phyloP scores from a whole-genome alignment of 2,888 invertebrate species.

The Heliothis peltigera region DNA sequence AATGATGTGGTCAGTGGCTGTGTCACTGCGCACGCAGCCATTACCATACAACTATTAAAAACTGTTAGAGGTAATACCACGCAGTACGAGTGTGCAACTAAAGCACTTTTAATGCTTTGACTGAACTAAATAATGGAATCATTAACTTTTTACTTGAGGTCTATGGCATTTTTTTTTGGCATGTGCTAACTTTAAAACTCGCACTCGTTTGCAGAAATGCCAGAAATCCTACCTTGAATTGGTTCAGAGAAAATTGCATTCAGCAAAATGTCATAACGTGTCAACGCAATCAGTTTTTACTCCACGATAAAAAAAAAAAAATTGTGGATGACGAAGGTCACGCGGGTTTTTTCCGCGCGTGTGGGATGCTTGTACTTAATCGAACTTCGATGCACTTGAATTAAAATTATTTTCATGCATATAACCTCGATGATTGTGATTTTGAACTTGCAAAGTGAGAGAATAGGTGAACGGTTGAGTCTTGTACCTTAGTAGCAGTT shows the following conservation, averaged over 20 bases:
- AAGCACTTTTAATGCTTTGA: too few relatives aligned
- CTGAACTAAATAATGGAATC: neutral
- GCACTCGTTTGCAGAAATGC: neutral
- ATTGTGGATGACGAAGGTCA: slow-evolving; percentile 2
- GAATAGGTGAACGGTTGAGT: too few relatives aligned
- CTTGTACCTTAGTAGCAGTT: too few relatives aligned
- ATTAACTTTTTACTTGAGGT: neutral
- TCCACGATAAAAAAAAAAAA: slow-evolving; percentile 7
- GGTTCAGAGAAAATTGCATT: neutral
- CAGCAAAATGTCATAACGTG: neutral
- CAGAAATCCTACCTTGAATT: neutral
- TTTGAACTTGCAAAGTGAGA: neutral
- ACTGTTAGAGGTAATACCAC: neutral
- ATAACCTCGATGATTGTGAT: neutral
- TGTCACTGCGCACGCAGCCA: too few relatives aligned
- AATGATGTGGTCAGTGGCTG: too few relatives aligned
- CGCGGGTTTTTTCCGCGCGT: slow-evolving; percentile 13
- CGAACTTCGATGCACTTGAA: slow-evolving; percentile 5
- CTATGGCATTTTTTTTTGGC: neutral
- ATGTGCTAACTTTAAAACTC: slow-evolving; percentile 9
- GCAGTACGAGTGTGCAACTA: too few relatives aligned
- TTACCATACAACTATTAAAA: too few relatives aligned
- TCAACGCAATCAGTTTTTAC: slow-evolving; percentile 12
- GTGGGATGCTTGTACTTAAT: neutral
- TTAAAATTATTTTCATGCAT: neutral